Evolutionary conservation across 2,888 invertebrate genomes (phyloP).

Genomic region (Unio pictorum): DNA sequence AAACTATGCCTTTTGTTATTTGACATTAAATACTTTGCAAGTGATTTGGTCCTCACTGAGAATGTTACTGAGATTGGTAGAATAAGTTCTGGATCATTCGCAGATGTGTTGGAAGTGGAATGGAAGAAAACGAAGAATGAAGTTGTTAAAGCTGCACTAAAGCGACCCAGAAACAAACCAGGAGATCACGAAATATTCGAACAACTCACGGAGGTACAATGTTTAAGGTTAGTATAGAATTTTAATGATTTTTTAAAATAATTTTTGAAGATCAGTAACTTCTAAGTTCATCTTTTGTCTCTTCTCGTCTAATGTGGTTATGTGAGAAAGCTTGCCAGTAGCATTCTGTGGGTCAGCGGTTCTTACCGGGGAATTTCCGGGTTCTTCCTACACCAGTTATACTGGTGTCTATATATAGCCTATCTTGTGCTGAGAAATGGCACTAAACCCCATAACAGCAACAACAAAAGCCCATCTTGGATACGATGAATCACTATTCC

Average conservation of each 20-base stretch:
- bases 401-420: no score
- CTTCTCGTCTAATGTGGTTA: no score
- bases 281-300: background rate
- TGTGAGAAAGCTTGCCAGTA: no score
- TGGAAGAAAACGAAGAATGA: constrained; percentile 6
- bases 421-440: no score
- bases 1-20: constrained; percentile 25
- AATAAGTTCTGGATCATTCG: constrained; percentile 35
- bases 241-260: background rate
- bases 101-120: constrained; percentile 25
- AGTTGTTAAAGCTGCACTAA: constrained; percentile 28
- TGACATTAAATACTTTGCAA: constrained; percentile 25
- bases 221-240: constrained; percentile 26
- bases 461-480: no score
- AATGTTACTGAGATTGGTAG: constrained; percentile 5
- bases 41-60: constrained; percentile 14
- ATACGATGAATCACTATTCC: no score
- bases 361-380: no score
- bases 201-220: constrained; percentile 40
- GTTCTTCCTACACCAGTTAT: no score
- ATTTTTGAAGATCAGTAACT: background rate
- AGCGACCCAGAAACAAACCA: constrained; percentile 22
- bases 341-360: no score
- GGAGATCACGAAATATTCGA: constrained; percentile 18
- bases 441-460: no score